Evolutionary conservation across 2,113 vertebrate genomes (phyloP), one percentile per base, ranked within the genome.

Genomic region (Gavia stellata): DNA sequence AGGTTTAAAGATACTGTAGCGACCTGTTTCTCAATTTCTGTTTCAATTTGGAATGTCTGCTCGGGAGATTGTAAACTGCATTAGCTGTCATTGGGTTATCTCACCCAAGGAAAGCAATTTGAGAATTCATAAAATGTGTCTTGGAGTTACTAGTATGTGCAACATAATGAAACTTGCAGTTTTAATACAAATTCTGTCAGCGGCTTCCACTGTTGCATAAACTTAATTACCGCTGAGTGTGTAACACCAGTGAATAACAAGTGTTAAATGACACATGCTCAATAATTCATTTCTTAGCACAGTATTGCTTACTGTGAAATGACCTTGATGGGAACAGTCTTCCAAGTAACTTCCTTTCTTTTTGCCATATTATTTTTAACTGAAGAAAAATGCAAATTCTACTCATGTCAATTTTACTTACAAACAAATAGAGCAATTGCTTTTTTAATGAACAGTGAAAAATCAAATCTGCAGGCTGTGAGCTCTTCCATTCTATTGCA

Each of bases 241-340:
- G 72, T 90, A 96, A 92, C 77, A 92, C 52, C 75, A 89, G 84
- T 72, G 89, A 96, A 90, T 95, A 96, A 80, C 62, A 89, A 95
- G 93, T 97, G 75, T 94, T 97, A 96, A 96, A 89, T 88, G 91
- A 94, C 94, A 96, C 5, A 0, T 90, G 87, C 88, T 97, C 97
- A 97, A 97, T 97, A 96, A 97, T 97, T 97, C 55, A 97, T 96
- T 95, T 90, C 68, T 87, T 94, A 81, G 91, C 66, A 61, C 31
- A 44, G 95, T 92, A 93, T 96, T 94, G 65, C 77, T 97, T 96
- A 94, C 93, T 80, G 61, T 78, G 93, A 93, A 94, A 78, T 92
- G 70, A 96, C 80, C 96, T 95, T 93, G 87, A 56, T 70, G 26
- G 75, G 65, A 94, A 81, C 36, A 62, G 28, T 58, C 44, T 93